Evolutionary conservation across 1,140 invertebrate species (phyloP).

Genomic region (Eupristina koningsbergeri): DNA sequence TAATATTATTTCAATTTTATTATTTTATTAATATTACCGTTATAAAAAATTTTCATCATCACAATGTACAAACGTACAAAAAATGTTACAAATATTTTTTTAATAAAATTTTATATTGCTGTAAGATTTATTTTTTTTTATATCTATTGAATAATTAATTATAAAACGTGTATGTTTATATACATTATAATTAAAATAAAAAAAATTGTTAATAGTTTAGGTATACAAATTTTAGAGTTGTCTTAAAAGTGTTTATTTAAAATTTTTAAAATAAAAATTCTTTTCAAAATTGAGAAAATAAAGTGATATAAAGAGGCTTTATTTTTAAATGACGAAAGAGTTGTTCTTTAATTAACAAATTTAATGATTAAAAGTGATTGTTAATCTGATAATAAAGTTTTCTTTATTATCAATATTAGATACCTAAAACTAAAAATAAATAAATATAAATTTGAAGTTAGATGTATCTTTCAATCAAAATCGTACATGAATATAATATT

Average conservation of each 20-base stretch:
- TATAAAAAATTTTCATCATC: constrained; percentile 49
- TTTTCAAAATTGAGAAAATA: constrained; percentile 1
- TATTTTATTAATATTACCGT: constrained; percentile 49
- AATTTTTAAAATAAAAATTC: background rate
- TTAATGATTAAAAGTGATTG: background rate
- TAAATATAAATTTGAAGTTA: background rate
- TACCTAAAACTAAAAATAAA: background rate
- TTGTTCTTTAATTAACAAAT: background rate
- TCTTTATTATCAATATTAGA: background rate
- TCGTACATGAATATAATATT: background rate
- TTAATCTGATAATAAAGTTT: background rate
- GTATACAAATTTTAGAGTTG: background rate
- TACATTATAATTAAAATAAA: background rate
- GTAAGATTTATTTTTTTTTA: constrained; percentile 28
- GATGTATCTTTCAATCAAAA: too few species aligned
- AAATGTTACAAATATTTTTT: constrained; percentile 52
- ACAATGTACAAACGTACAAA: constrained; percentile 46
- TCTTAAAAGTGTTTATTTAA: background rate
- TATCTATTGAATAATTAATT: background rate
- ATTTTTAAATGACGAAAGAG: background rate
- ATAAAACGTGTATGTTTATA: background rate
- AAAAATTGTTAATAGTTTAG: background rate
- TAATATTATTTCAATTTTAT: constrained; percentile 49
- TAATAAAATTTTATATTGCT: constrained; percentile 53
- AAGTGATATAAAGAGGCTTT: background rate